phyloP scores from a whole-genome alignment of 2,113 vertebrate genomes.

The Micronisus gabar region DNA sequence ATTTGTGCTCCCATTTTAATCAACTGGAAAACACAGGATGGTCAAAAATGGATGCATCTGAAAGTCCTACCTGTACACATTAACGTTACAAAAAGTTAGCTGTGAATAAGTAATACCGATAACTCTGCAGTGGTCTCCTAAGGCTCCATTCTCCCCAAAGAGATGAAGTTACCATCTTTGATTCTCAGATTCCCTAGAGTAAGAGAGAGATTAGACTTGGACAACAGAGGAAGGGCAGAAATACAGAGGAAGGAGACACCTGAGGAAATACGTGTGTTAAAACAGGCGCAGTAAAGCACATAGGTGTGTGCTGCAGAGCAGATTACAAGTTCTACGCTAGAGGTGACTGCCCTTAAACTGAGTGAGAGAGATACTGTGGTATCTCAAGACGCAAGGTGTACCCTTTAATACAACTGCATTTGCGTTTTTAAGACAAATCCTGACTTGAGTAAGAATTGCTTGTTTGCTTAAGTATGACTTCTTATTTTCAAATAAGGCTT shows the following conservation, averaged over 20 bases:
- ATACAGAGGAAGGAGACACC: background rate
- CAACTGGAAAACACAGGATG: background rate
- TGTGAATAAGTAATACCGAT: background rate
- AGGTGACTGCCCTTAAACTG: background rate
- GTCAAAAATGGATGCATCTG: background rate
- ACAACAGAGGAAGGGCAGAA: background rate
- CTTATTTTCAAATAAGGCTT: background rate
- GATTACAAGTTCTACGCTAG: background rate
- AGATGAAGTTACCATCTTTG: background rate
- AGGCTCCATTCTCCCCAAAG: background rate
- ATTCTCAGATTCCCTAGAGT: background rate
- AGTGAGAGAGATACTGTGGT: accelerated
- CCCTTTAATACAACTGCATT: no score
- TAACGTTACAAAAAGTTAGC: accelerated
- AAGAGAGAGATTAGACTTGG: background rate
- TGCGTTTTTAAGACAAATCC: background rate
- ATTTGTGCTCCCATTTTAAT: background rate
- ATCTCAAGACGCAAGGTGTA: background rate
- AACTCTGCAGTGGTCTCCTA: background rate
- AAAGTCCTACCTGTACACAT: background rate
- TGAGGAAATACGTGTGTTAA: background rate
- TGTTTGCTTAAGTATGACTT: background rate
- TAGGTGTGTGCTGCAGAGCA: background rate
- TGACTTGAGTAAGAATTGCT: background rate
- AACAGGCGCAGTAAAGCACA: background rate